Percentiles rank a stretch among this genome's conserved stretches.
These are phyloP conservation scores for Tenthredo scrophulariae DNA, from an alignment of 2,888 invertebrate genomes.

Conservation along the genomic window DNA sequence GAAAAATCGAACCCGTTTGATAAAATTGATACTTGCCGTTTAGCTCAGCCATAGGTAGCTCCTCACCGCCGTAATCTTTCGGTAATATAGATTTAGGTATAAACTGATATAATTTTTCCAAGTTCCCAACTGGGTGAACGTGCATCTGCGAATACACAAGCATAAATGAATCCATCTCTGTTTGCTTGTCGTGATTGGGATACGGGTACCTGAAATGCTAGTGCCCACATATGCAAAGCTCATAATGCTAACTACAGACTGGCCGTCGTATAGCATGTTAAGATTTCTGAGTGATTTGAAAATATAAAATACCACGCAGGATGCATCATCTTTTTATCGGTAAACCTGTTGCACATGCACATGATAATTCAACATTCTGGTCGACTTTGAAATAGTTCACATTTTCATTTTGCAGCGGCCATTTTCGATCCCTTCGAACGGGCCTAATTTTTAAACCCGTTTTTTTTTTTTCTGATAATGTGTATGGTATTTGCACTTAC, in stretches of 20 bases:
- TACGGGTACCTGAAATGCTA: background rate
- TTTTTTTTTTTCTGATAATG: background rate
- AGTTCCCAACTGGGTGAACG: conserved; percentile 68
- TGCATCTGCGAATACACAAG: conserved; percentile 64
- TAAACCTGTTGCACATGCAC: background rate
- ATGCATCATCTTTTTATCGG: background rate
- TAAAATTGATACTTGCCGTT: conserved; percentile 77
- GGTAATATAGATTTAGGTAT: conserved; percentile 82
- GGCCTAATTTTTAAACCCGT: background rate
- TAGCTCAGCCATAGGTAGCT: conserved; percentile 78
- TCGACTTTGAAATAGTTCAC: background rate
- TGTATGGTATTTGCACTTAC: conserved; percentile 76
- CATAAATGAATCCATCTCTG: background rate
- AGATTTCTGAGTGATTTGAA: background rate
- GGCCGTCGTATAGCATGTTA: background rate
- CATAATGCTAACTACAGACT: background rate
- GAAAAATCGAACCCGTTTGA: too few relatives aligned
- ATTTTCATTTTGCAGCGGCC: background rate
- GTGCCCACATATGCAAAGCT: background rate
- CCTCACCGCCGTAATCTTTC: conserved; percentile 83
- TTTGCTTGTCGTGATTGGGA: background rate
- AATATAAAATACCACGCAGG: background rate
- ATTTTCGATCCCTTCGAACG: background rate
- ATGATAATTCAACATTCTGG: background rate
- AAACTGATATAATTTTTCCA: conserved; percentile 80